phyloP scores from a whole-genome alignment of 2,113 vertebrate species.

The Corythoichthys haematopterus region DNA sequence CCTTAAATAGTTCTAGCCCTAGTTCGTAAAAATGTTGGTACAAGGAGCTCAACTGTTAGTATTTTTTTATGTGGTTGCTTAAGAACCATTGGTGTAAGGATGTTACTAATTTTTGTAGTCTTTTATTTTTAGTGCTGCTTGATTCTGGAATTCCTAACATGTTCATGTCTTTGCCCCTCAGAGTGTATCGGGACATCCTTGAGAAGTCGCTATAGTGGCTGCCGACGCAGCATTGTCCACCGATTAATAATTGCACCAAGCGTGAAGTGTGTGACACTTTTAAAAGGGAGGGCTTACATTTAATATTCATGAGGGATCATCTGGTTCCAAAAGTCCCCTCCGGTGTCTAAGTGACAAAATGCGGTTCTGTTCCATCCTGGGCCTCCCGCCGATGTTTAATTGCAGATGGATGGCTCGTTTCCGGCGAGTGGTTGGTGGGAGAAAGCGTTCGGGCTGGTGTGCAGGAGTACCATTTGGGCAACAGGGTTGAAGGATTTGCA shows the following conservation, averaged over 20 bases:
- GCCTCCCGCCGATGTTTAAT: slow-evolving; percentile 45
- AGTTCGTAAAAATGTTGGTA: no score
- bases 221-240: neutral
- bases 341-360: slow-evolving; percentile 53
- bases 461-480: slow-evolving; percentile 32
- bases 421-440: slow-evolving; percentile 18
- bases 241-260: slow-evolving; percentile 61
- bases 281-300: slow-evolving; percentile 57
- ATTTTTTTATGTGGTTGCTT: no score
- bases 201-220: slow-evolving; percentile 43
- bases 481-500: slow-evolving; percentile 50
- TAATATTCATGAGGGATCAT: slow-evolving; percentile 65
- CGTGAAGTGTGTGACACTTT: slow-evolving; percentile 55
- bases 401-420: slow-evolving; percentile 54
- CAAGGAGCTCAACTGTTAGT: no score
- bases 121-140: slow-evolving; percentile 20
- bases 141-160: neutral
- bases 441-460: slow-evolving; percentile 24
- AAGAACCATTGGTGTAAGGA: neutral
- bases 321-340: slow-evolving; percentile 58
- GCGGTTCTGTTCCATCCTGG: slow-evolving; percentile 45
- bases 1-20: no score
- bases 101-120: slow-evolving; percentile 11
- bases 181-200: slow-evolving; percentile 31
- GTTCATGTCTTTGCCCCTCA: slow-evolving; percentile 8